Base-by-base conservation (phyloP, 2,797 vertebrate species). In the Todus mexicanus region DNA sequence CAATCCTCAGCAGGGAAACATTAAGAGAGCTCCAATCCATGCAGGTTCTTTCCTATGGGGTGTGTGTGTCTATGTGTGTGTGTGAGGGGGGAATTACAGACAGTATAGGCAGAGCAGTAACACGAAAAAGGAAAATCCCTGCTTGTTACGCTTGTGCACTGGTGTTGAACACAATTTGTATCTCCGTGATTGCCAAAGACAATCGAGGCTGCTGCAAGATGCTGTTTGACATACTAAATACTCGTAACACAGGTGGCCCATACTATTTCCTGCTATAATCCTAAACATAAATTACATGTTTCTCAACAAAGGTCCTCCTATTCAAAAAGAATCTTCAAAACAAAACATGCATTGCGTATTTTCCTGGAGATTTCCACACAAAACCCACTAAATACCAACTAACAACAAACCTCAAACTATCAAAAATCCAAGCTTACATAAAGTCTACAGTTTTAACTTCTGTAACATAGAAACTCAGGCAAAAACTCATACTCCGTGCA, bases 311-410 rank as follows among this genome's bases (percentile, higher is more conserved):
- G 33, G 16, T 18, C 31, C 12, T 73, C 57, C 56, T 54, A 42
- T 7, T 50, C 15, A 77, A 61, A 87, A 71, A 65, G 31, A 2
- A 75, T 5, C 11, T 31, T 38, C 50, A 45, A 65, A 50, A 35
- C 23, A 50, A 29, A 15, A 4, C 0, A 0, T 2, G 5, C 19
- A n/a, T 65, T 25, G 42, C 6, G 11, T 29, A 40, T 9, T 47
- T 74, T 71, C 38, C 57, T 38, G 7, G 29, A 74, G 13, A 57
- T 15, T 60, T 61, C 20, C 42, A 80, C 3, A 11, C 3, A 47
- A 71, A 47, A 84, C 65, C 10, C 13, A 77, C 25, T 38, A 70
- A 21, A 53, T 8, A 18, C 6, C 31, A 38, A 66, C 11, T 64
- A 35, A 79, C 78, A 57, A 19, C 4, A n/a, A 45, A 76, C 15